phyloP scores from a whole-genome alignment of 2,113 vertebrate genomes.

The Malurus cyaneus region DNA sequence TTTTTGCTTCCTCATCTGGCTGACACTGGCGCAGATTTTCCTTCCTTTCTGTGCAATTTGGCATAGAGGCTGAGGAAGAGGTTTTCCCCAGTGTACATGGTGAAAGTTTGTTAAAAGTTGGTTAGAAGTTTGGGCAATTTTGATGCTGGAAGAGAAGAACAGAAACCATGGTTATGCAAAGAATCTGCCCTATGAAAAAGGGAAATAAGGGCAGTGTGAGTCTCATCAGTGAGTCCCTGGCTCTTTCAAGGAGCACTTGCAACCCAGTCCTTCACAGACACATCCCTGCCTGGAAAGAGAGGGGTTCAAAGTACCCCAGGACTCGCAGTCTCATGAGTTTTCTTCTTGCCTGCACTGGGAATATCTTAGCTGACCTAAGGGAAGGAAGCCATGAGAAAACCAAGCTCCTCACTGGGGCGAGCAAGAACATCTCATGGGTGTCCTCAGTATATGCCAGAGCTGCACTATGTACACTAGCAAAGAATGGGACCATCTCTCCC shows the following conservation, averaged over 20 bases:
- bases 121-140: rapidly evolving
- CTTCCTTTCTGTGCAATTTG: neutral
- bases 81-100: neutral
- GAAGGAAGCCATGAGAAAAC: neutral
- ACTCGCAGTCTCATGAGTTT: neutral
- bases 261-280: rapidly evolving
- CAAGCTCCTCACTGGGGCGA: neutral
- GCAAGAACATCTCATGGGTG: neutral
- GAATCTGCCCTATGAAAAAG: neutral
- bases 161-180: neutral
- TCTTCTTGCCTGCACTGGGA: neutral
- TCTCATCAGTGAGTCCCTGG: rapidly evolving
- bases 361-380: neutral
- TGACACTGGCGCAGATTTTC: neutral
- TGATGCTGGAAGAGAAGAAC: neutral
- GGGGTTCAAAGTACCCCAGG: rapidly evolving
- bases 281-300: neutral
- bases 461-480: neutral
- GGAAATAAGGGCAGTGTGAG: rapidly evolving
- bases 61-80: neutral
- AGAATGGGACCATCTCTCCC: neutral
- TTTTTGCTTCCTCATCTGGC: rapidly evolving
- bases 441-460: neutral
- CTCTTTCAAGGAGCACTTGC: rapidly evolving
- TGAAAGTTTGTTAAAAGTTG: neutral